Evolutionary conservation across 2,888 invertebrate genomes (phyloP).

Genomic region (Xestia xanthographa): DNA sequence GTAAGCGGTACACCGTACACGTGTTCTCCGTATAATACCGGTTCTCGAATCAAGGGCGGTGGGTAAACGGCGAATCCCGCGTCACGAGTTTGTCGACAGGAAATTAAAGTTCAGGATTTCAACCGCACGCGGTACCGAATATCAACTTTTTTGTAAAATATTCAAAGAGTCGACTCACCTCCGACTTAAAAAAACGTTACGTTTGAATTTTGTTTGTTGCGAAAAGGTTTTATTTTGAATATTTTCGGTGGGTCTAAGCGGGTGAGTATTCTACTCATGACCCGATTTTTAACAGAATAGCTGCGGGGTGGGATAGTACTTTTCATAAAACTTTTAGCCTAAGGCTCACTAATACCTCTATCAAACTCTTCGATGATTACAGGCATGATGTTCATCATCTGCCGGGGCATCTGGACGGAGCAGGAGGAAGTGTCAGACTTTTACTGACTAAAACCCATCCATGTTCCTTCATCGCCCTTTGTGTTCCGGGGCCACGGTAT

Average conservation of each 20-base stretch:
- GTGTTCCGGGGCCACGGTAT: too few relatives aligned
- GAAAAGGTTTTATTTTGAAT: conserved; percentile 23
- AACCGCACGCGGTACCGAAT: conserved; percentile 59
- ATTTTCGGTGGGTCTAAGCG: conserved; percentile 9
- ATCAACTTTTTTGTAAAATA: conserved; percentile 58
- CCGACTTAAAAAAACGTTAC: conserved; percentile 14
- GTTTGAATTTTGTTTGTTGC: conserved; percentile 21
- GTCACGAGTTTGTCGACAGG: conserved; percentile 68
- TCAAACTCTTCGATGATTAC: background rate
- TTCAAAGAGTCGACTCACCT: conserved; percentile 43
- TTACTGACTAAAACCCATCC: too few relatives aligned
- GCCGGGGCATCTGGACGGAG: too few relatives aligned
- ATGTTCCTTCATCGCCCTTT: too few relatives aligned
- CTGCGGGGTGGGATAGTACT: background rate
- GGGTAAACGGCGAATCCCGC: conserved; percentile 56
- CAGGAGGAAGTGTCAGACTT: too few relatives aligned
- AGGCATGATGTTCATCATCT: background rate
- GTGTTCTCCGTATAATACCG: conserved; percentile 27
- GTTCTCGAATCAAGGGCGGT: conserved; percentile 25
- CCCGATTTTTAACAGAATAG: conserved; percentile 7
- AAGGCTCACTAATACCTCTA: background rate
- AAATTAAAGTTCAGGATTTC: conserved; percentile 74
- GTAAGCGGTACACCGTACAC: conserved; percentile 21
- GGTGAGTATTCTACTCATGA: conserved; percentile 6
- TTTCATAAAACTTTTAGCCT: background rate